Conservation (phyloP, 2,888 invertebrate species). For the Neoscelio sp. region DNA sequence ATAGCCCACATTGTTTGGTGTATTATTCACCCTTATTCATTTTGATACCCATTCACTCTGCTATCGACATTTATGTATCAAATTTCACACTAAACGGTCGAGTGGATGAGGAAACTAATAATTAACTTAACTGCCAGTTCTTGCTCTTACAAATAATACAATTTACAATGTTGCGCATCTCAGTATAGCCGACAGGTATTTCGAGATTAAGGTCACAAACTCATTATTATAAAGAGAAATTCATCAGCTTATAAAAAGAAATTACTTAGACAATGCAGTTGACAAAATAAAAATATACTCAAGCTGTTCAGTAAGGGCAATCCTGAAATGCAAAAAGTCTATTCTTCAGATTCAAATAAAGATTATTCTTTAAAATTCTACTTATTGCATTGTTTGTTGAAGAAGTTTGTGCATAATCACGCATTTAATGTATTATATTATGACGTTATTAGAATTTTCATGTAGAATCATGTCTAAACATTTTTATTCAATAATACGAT, state of each 20-base stretch:
- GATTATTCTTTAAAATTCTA: constrained; percentile 4
- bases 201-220: constrained; percentile 62
- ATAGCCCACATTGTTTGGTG: too few relatives aligned
- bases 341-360: too few relatives aligned
- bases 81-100: constrained; percentile 61
- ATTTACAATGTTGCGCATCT: constrained; percentile 60
- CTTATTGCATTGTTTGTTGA: too few relatives aligned
- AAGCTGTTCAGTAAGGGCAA: too few relatives aligned
- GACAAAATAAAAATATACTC: constrained; percentile 11
- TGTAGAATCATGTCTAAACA: too few relatives aligned
- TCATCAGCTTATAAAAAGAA: constrained; percentile 40
- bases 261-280: constrained; percentile 35
- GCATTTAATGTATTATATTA: too few relatives aligned
- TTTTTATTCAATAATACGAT: too few relatives aligned
- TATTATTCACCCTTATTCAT: not conserved
- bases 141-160: constrained; percentile 65
- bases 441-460: too few relatives aligned
- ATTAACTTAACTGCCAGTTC: constrained; percentile 70
- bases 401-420: not conserved
- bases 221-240: constrained; percentile 42
- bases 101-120: constrained; percentile 70
- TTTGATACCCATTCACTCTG: not conserved
- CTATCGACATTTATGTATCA: constrained; percentile 48
- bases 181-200: constrained; percentile 80
- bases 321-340: too few relatives aligned